Conservation (phyloP, 2,113 vertebrate genomes). For the Halichoerus grypus region DNA sequence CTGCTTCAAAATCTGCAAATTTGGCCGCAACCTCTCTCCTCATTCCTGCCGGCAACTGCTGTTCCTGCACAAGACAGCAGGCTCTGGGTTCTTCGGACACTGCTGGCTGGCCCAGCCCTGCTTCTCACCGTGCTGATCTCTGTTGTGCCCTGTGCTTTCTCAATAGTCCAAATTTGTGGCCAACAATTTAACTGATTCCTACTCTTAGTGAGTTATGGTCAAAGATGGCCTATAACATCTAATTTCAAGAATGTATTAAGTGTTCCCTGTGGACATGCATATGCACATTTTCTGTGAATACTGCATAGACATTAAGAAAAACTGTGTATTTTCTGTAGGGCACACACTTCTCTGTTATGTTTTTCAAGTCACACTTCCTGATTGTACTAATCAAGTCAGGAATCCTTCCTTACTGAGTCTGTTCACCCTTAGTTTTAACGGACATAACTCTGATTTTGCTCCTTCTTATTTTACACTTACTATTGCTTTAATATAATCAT, state of each 20-base stretch:
- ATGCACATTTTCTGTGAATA: neutral
- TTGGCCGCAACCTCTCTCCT: neutral
- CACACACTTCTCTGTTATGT: rapidly evolving
- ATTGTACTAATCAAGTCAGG: neutral
- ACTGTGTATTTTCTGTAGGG: neutral
- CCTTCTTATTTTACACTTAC: neutral
- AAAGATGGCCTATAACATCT: neutral
- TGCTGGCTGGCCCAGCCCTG: too few relatives aligned
- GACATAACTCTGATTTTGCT: neutral
- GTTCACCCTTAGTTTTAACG: neutral
- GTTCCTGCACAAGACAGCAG: rapidly evolving
- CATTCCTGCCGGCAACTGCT: neutral
- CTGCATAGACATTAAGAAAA: neutral
- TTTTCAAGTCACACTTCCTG: neutral
- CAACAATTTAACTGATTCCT: neutral
- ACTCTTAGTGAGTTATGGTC: neutral
- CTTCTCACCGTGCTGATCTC: neutral
- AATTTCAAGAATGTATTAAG: neutral
- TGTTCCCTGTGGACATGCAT: neutral
- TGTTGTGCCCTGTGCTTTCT: neutral
- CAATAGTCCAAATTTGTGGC: too few relatives aligned
- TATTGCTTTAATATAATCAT: neutral
- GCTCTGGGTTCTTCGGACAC: neutral
- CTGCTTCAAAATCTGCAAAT: neutral
- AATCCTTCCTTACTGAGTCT: neutral